Evolutionary conservation across 2,888 invertebrate genomes (phyloP).

Genomic region (Stenodera caucasica): DNA sequence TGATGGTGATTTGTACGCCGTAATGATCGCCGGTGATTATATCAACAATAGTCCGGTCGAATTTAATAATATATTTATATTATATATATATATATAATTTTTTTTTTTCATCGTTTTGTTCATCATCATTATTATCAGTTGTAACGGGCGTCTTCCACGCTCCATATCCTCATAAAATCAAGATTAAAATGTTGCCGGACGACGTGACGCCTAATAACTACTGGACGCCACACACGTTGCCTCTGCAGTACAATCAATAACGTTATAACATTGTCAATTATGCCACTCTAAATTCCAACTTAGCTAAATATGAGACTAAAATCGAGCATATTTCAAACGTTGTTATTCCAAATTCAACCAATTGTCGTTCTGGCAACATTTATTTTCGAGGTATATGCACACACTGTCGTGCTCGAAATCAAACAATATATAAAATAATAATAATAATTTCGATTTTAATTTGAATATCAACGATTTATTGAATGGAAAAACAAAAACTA

Average conservation of each 20-base stretch:
- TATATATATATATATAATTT: too few species aligned
- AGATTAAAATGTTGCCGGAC: conserved; percentile 32
- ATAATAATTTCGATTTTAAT: too few species aligned
- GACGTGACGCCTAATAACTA: conserved; percentile 31
- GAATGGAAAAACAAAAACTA: too few species aligned
- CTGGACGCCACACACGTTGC: conserved; percentile 28
- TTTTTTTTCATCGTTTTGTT: conserved; percentile 23
- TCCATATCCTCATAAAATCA: conserved; percentile 33
- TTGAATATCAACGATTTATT: too few species aligned
- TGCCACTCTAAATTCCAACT: conserved; percentile 15
- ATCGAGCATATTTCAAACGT: too few species aligned
- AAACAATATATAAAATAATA: too few species aligned
- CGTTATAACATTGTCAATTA: conserved; percentile 29
- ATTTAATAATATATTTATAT: too few species aligned
- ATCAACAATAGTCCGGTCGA: conserved; percentile 17
- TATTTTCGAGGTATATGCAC: neutral
- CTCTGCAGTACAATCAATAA: conserved; percentile 29
- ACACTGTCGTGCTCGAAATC: neutral
- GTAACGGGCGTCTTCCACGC: conserved; percentile 44
- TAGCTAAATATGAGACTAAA: neutral
- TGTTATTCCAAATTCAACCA: neutral
- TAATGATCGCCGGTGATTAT: conserved; percentile 3
- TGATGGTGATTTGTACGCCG: conserved; percentile 27
- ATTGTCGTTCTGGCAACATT: conserved; percentile 18
- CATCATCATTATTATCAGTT: conserved; percentile 28